A percentile compares a stretch with the other conserved stretches of the same genome.
Conservation (phyloP, 1,140 invertebrate species). For the Thaumetopoea pityocampa region DNA sequence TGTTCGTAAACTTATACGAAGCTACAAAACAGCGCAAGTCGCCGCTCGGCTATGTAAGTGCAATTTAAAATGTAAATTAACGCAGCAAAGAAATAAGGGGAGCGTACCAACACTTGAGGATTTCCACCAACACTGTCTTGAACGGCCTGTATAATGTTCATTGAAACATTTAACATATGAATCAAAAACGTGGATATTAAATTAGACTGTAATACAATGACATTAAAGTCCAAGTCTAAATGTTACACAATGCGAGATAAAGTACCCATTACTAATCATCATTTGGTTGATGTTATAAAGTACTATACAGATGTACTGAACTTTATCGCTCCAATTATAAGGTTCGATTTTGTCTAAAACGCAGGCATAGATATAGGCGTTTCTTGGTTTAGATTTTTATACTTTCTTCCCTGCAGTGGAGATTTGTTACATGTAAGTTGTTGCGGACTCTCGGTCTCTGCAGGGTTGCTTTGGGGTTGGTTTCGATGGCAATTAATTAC, state of each 20-base stretch:
- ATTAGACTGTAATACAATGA: neutral
- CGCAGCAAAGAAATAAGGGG: slow-evolving; percentile 68
- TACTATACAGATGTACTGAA: slow-evolving; percentile 12
- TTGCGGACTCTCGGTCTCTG: slow-evolving; percentile 30
- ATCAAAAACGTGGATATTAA: neutral
- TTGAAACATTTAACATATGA: slow-evolving; percentile 3
- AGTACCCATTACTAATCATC: neutral
- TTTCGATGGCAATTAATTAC: slow-evolving; percentile 25
- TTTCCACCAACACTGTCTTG: slow-evolving; percentile 56
- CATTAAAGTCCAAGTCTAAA: slow-evolving; percentile 1
- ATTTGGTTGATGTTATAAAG: slow-evolving; percentile 1
- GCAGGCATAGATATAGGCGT: slow-evolving; percentile 26
- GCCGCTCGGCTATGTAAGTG: slow-evolving; percentile 70
- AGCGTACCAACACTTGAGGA: slow-evolving; percentile 39
- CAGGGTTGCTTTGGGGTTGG: too few relatives aligned
- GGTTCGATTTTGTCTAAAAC: slow-evolving; percentile 18
- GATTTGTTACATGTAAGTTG: slow-evolving; percentile 53
- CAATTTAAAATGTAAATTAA: slow-evolving; percentile 76
- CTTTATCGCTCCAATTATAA: slow-evolving; percentile 8
- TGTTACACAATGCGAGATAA: neutral
- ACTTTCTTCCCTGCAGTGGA: slow-evolving; percentile 47
- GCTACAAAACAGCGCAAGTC: slow-evolving; percentile 57
- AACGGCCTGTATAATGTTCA: slow-evolving; percentile 42
- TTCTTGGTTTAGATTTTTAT: slow-evolving; percentile 51
- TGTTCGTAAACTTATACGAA: too few relatives aligned